Conservation (phyloP, 2,888 invertebrate genomes). For the Spodoptera exigua region DNA sequence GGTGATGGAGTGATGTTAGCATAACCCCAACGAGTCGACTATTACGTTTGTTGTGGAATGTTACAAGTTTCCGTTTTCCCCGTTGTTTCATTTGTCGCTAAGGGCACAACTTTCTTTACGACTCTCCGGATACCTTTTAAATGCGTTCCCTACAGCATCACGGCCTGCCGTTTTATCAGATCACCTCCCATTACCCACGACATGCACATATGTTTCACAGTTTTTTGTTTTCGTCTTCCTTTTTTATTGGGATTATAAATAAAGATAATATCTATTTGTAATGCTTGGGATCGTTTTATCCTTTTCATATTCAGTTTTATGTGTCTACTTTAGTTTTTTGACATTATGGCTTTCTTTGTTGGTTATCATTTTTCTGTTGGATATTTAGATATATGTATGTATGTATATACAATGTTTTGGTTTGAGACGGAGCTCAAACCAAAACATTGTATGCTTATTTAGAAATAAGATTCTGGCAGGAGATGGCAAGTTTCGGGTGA, state of each 20-base stretch:
- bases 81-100: slow-evolving; percentile 62
- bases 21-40: slow-evolving; percentile 37
- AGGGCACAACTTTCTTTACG: slow-evolving; percentile 65
- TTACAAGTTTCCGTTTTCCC: slow-evolving; percentile 56
- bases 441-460: no score
- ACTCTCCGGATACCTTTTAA: slow-evolving; percentile 64
- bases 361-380: no score
- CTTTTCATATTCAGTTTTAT: slow-evolving; percentile 5
- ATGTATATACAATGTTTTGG: no score
- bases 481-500: slow-evolving; percentile 35
- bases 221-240: slow-evolving; percentile 51
- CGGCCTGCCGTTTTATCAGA: slow-evolving; percentile 63
- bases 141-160: slow-evolving; percentile 61
- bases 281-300: slow-evolving; percentile 11
- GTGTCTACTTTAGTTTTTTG: neutral
- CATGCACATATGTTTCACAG: slow-evolving; percentile 57
- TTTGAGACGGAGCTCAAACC: no score
- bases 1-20: slow-evolving; percentile 29
- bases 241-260: slow-evolving; percentile 58
- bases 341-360: neutral
- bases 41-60: slow-evolving; percentile 52
- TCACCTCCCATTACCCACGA: slow-evolving; percentile 61
- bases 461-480: slow-evolving; percentile 18
- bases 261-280: slow-evolving; percentile 42
- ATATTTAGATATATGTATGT: neutral